Conservation (phyloP, 2,888 invertebrate genomes). For the Drosophila limbata region DNA sequence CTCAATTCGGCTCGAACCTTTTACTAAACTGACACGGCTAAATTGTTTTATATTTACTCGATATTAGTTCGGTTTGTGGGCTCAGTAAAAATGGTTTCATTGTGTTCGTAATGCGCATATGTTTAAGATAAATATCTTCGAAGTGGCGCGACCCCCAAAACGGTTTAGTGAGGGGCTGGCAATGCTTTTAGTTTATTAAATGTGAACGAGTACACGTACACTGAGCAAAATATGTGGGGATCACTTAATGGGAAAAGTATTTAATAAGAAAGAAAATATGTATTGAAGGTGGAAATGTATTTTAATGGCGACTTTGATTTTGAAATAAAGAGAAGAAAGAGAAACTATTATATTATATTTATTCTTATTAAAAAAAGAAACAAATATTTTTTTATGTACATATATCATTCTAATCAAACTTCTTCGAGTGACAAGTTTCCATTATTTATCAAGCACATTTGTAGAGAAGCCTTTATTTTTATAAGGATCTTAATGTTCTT, state of each 20-base stretch:
- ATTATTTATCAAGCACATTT: neutral
- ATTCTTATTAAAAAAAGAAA: neutral
- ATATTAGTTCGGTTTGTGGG: slow-evolving; percentile 45
- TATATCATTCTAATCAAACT: neutral
- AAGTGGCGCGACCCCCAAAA: slow-evolving; percentile 34
- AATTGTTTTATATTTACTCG: slow-evolving; percentile 47
- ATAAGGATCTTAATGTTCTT: neutral
- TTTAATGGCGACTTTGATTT: too few relatives aligned
- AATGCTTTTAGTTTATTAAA: slow-evolving; percentile 78
- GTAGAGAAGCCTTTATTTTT: neutral
- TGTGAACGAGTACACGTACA: slow-evolving; percentile 47
- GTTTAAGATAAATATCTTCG: slow-evolving; percentile 78
- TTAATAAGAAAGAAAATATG: too few relatives aligned
- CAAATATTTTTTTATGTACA: too few relatives aligned
- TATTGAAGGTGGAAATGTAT: too few relatives aligned
- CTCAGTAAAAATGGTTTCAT: slow-evolving; percentile 61
- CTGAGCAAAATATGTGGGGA: slow-evolving; percentile 30
- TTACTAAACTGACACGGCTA: slow-evolving; percentile 45
- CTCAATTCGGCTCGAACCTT: slow-evolving; percentile 25
- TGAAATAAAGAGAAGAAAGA: neutral
- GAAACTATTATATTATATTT: neutral
- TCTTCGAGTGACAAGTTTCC: neutral
- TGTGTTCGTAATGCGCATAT: slow-evolving; percentile 64
- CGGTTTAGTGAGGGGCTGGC: slow-evolving; percentile 17
- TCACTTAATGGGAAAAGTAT: neutral